phyloP scores from a whole-genome alignment of 2,888 invertebrate genomes.

The Poecilus cupreus region DNA sequence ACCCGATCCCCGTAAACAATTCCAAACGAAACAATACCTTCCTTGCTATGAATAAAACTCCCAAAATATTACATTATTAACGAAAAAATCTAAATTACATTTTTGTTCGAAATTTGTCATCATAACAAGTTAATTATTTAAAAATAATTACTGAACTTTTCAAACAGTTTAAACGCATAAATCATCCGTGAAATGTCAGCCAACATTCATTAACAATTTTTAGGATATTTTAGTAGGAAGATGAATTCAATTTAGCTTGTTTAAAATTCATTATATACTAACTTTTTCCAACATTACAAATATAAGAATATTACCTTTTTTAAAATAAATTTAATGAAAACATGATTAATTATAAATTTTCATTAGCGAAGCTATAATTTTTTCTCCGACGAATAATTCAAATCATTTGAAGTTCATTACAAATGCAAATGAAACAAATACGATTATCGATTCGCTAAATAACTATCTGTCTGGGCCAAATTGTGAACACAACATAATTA shows the following conservation, averaged over 20 bases:
- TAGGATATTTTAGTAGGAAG: not conserved
- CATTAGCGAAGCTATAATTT: not conserved
- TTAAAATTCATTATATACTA: constrained; percentile 15
- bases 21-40: not conserved
- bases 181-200: constrained; percentile 23
- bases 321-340: not conserved
- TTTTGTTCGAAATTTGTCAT: constrained; percentile 13
- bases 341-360: constrained; percentile 5
- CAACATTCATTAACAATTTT: constrained; percentile 26
- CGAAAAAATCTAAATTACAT: not conserved
- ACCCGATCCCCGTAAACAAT: not conserved
- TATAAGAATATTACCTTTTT: not conserved
- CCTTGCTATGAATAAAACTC: too few species aligned
- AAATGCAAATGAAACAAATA: not conserved
- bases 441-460: not conserved
- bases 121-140: constrained; percentile 36
- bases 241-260: constrained; percentile 3
- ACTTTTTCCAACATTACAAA: not conserved
- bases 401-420: not conserved
- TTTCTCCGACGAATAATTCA: not conserved
- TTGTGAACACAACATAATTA: too few species aligned
- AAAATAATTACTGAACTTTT: constrained; percentile 17
- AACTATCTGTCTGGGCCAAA: too few species aligned
- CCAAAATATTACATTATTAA: too few species aligned
- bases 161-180: constrained; percentile 30